Conservation (phyloP, 1,140 invertebrate genomes). For the Eriosoma lanigerum region DNA sequence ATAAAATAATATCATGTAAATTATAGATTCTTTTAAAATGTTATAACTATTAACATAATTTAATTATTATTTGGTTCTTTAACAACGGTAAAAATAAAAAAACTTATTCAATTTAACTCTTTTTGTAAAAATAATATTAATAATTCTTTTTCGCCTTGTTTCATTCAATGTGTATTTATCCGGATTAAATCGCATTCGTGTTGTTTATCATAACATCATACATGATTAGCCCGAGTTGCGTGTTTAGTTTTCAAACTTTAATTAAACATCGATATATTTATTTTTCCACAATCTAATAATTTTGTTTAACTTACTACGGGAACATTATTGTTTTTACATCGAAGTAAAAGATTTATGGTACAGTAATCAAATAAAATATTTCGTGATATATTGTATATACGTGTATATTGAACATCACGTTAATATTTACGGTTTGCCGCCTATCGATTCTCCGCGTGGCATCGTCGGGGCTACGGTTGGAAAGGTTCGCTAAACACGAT, state of each 20-base stretch:
- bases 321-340: not conserved
- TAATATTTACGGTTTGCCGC: slow-evolving; percentile 11
- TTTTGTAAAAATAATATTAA: no score
- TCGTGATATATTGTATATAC: not conserved
- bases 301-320: not conserved
- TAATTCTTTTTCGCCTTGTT: not conserved
- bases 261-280: not conserved
- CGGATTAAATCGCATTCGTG: not conserved
- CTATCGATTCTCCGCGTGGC: not conserved
- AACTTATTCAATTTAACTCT: no score
- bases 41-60: no score
- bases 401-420: not conserved
- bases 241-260: not conserved
- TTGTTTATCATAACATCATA: not conserved
- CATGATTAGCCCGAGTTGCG: not conserved
- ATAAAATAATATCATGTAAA: no score
- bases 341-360: not conserved
- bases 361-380: slow-evolving; percentile 16
- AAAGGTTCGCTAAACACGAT: not conserved
- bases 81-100: no score
- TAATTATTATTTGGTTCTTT: no score
- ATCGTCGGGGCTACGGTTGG: not conserved
- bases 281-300: not conserved
- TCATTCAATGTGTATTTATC: not conserved
- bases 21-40: no score